Percentiles rank a stretch among this genome's conserved stretches.
Conservation (phyloP, 2,797 vertebrate species). For the Pseudochirops corinnae region DNA sequence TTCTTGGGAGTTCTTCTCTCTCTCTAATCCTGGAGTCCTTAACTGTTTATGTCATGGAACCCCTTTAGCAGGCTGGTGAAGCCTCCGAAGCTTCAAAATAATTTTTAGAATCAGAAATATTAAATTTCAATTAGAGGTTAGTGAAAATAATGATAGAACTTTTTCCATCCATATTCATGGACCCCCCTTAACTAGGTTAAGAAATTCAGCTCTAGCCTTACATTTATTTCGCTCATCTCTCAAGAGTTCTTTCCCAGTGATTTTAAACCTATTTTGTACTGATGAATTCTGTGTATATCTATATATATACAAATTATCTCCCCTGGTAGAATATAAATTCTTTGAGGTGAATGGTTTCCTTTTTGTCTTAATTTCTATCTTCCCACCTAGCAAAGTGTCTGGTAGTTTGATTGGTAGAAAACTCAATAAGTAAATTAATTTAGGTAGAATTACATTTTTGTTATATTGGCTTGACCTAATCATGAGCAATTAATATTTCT, state of each 20-base stretch:
- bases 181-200: background rate
- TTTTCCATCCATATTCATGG: background rate
- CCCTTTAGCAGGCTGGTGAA: background rate
- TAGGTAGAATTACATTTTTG: background rate
- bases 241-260: background rate
- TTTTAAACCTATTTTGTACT: background rate
- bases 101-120: background rate
- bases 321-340: background rate
- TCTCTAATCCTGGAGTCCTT: background rate
- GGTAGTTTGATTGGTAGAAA: background rate
- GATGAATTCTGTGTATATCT: background rate
- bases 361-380: background rate
- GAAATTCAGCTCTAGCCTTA: background rate
- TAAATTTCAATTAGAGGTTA: background rate
- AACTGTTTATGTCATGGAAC: background rate
- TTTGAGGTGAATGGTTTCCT: background rate
- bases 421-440: background rate
- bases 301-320: background rate
- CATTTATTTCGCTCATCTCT: background rate
- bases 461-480: background rate
- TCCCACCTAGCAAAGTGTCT: background rate
- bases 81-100: background rate
- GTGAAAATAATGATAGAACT: background rate
- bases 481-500: background rate
- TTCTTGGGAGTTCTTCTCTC: background rate